Base-by-base conservation (phyloP, 2,113 vertebrate species). In the Thryonomys swinderianus region DNA sequence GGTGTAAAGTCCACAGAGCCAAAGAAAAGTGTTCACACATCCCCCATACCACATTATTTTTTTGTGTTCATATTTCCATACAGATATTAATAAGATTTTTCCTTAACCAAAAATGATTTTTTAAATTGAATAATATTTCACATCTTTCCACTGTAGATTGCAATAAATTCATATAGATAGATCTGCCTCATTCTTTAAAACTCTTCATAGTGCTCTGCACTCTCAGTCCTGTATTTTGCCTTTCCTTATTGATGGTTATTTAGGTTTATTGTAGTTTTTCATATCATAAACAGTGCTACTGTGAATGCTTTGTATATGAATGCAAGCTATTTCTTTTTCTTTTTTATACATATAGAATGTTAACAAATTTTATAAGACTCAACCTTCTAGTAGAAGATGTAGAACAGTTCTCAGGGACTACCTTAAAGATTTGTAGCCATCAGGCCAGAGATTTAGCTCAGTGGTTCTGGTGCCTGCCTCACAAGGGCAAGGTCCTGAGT, bases 81-180 rank as follows among this genome's bases (percentile, higher is more conserved):
- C 69, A 32, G 71, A 10, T 78, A 12, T 10, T 82, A 37, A 42
- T 27, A 66, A 37, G 40, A 59, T 92, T 92, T 90, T 82, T 21
- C 53, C 62, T 86, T 69, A 90, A 80, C 55, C 48, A 69, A 71
- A 88, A 86, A 30, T 13, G 18, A 16, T 34, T 80, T 91, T 57
- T 85, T 91, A 78, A 93, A 85, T 88, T 94, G 42, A 88, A 10
- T 16, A 84, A 0, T 93, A 84, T 81, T 25, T 93, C 64, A 62
- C 6, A 48, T 59, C 59, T 91, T 88, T 59, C 74, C 10, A 40
- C 61, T 62, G 80, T 91, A 45, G 21, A 59, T 32, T 18, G 12
- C 37, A 48, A 18, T 64, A 4, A 12, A 34, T 67, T 83, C 61
- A 73, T 84, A 71, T 51, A 32, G 73, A 27, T 11, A 10, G 27